Conservation (phyloP, 2,113 vertebrate genomes). For the Sinocyclocheilus rhinocerous region DNA sequence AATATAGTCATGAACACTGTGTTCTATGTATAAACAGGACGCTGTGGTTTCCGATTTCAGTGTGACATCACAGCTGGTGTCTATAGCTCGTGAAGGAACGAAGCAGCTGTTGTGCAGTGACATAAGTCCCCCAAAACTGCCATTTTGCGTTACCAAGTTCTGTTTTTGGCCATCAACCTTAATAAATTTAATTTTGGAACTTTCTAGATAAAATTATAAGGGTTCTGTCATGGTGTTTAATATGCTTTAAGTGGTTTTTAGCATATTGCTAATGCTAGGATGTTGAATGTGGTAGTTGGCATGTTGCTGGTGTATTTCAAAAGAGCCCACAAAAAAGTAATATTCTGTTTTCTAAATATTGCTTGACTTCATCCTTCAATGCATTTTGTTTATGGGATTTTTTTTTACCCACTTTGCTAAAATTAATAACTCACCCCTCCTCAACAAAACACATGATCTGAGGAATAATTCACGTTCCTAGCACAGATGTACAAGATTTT, state of each 20-base stretch:
- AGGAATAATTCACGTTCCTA: background rate
- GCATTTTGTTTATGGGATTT: background rate
- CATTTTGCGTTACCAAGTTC: background rate
- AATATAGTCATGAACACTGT: background rate
- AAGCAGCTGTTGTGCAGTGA: conserved; percentile 42
- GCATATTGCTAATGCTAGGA: background rate
- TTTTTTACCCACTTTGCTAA: background rate
- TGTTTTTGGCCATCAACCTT: background rate
- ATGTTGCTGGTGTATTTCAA: background rate
- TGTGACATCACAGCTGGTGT: conserved; percentile 49
- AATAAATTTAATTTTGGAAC: background rate
- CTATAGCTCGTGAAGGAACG: conserved; percentile 6
- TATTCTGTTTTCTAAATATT: background rate
- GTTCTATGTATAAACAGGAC: conserved; percentile 48
- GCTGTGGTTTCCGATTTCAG: conserved; percentile 61
- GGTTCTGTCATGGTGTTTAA: background rate
- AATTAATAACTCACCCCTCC: background rate
- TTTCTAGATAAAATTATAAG: background rate
- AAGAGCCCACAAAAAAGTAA: background rate
- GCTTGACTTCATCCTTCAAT: background rate
- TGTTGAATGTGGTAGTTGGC: background rate
- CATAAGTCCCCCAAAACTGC: conserved; percentile 36
- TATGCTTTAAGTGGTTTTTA: background rate
- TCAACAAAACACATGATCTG: background rate
- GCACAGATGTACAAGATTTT: background rate